Evolutionary conservation across 2,797 vertebrate genomes (phyloP).

Genomic region (Etheostoma perlongum): DNA sequence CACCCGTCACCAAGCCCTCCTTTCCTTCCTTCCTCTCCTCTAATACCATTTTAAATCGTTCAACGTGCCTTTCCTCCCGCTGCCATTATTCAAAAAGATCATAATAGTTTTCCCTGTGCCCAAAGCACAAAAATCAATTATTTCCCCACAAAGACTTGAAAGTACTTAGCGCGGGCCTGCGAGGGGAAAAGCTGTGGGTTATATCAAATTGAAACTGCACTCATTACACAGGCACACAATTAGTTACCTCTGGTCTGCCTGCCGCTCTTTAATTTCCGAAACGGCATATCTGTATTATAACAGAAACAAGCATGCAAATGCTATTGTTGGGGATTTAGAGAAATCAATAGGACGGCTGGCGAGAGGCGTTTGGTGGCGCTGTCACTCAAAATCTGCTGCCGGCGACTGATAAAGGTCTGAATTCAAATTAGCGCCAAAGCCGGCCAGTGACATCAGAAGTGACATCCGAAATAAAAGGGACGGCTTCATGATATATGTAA

Average conservation of each 20-base stretch:
- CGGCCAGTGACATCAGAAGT: conserved; percentile 99
- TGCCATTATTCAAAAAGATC: conserved; percentile 99
- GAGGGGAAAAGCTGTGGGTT: conserved; percentile 99
- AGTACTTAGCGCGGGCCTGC: conserved; percentile 99
- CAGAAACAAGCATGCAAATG: conserved; percentile 99
- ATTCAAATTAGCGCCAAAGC: conserved; percentile 99
- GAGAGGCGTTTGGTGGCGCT: conserved; percentile 98
- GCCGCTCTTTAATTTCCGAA: conserved; percentile 98
- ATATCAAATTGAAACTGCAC: conserved; percentile 99
- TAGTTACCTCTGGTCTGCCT: conserved; percentile 99
- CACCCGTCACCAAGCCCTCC: conserved; percentile 84
- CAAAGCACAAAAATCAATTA: conserved; percentile 99
- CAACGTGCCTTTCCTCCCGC: conserved; percentile 94
- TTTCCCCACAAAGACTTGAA: conserved; percentile 99
- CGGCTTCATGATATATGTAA: conserved; percentile 99
- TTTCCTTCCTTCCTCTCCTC: conserved; percentile 87
- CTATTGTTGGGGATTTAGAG: conserved; percentile 99
- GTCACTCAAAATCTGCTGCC: conserved; percentile 99
- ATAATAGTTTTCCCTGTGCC: conserved; percentile 99
- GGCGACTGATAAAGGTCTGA: conserved; percentile 99
- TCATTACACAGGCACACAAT: conserved; percentile 99
- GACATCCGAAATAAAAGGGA: conserved; percentile 99
- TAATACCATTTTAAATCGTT: conserved; percentile 99
- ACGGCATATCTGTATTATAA: conserved; percentile 99
- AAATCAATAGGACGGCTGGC: conserved; percentile 99